Evolutionary conservation across 2,797 vertebrate genomes (phyloP), one percentile per base, ranked within the genome.

Genomic region (Bradypodion pumilum): DNA sequence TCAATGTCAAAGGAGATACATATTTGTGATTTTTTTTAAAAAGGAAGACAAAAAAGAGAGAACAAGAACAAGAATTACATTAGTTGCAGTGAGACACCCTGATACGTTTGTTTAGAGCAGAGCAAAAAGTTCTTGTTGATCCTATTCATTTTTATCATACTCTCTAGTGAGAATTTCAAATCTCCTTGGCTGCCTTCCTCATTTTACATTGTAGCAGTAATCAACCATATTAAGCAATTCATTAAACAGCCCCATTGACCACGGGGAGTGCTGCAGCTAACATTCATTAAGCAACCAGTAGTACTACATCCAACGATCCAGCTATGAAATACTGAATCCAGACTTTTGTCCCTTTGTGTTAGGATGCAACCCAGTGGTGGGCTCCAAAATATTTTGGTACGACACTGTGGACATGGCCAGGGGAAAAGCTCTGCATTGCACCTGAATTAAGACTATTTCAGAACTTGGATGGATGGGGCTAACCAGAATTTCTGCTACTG

Each of bases 161-260:
- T 95, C 96, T 97, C 96, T 91, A 95, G 95, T 96, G 96, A 94
- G 96, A 94, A 94, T 95, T 95, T 96, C 95, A 96, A 94, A 95
- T 95, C 96, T 96, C 96, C 95, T 94, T 95, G 94, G 95, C 95
- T 95, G 95, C 95, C 96, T 95, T 90, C 92, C 93, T 96, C 95
- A 95, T 95, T 97, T 95, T 95, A 94, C 94, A 95, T 84, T 95
- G 95, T 95, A 96, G 94, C 95, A 95, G 95, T 97, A 97, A 97
- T 96, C 96, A 96, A 95, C 95, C 96, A 96, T 95, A 96, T 97
- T 96, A 96, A 96, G 96, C 96, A 97, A 96, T 97, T 97, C 96
- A 97, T 97, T 97, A 97, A 97, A 95, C 95, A 96, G 95, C 91
- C 94, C 93, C 91, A 89, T 95, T 97, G 96, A 97, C 96, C 95